Base-by-base conservation (phyloP, 2,888 invertebrate species). In the Cremastobaeus sp. region DNA sequence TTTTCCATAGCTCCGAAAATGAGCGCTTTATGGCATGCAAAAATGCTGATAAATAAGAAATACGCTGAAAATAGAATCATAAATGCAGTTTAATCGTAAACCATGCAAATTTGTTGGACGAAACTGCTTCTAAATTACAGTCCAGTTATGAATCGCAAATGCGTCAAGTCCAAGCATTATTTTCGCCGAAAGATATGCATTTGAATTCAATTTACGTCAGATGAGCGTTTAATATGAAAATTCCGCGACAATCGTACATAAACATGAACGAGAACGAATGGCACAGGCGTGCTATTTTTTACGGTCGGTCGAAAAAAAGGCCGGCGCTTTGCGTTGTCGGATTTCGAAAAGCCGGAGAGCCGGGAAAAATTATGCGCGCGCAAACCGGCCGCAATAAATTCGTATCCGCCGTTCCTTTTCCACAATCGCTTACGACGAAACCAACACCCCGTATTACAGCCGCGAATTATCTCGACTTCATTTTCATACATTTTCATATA, bases 401-500 rank as follows among this genome's bases (percentile, higher is more conserved):
- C 35, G 4, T 37, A 30, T 20, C 30, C 32, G 6, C 21, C 35
- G 37, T 28, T 34, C 28, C 20, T 57, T 59, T 59, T 64, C 30
- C 45, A 41, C 32, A 28, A 55, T 60, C 50, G 54, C 52, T 35
- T 37, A 37, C 64, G 48, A 50, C 50, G 28, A 55, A 57, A 57
- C 37, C 62, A 62, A 64, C 68, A 68, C 52, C 64, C 64, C 57
- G 45, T 47, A 15, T 57, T 57, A 65, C 39, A 28, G 3, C 47
- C 41, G 43, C 54, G 30, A 72, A 73, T 73, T 73, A 73, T 73
- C 55, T 41, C 39, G 66, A 62, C 48, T 73, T 54, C 62, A 68
- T 73, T 73, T 73, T 73, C 66, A 73, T 73, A 66, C 25, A 73
- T 73, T 73, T 73, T 68, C 73, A 66, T 73, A 73, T 45, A 73